Conservation (phyloP, 2,113 vertebrate species). For the Mixornis gularis region DNA sequence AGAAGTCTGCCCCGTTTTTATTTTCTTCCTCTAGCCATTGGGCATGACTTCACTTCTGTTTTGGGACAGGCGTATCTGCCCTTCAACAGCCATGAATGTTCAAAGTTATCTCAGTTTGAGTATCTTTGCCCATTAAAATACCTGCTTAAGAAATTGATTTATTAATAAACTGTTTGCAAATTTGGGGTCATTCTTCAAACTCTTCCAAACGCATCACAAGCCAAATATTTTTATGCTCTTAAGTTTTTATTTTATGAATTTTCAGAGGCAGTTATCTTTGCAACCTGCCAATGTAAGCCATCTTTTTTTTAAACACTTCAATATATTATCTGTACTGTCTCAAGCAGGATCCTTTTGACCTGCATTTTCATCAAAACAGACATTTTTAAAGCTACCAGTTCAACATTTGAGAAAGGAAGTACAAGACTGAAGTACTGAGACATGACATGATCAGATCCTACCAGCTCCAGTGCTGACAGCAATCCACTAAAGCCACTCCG, state of each 20-base stretch:
- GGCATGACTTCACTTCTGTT: background rate
- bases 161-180: background rate
- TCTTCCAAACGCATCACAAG: background rate
- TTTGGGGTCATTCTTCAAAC: background rate
- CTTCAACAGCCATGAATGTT: background rate
- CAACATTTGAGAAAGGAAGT: background rate
- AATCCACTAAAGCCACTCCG: background rate
- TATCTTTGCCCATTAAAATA: background rate
- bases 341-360: background rate
- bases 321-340: background rate
- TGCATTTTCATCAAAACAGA: background rate
- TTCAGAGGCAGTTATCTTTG: background rate
- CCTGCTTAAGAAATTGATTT: background rate
- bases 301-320: background rate
- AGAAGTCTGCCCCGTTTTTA: background rate
- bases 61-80: rapidly evolving
- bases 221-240: background rate
- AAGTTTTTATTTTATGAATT: background rate
- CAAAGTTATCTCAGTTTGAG: background rate
- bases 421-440: background rate
- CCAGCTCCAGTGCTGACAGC: background rate
- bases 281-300: background rate
- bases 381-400: background rate
- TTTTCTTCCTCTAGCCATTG: background rate
- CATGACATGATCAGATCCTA: background rate